Evolutionary conservation across 2,797 vertebrate genomes (phyloP), one percentile per base, ranked within the genome.

Genomic region (Falco novaeseelandiae): DNA sequence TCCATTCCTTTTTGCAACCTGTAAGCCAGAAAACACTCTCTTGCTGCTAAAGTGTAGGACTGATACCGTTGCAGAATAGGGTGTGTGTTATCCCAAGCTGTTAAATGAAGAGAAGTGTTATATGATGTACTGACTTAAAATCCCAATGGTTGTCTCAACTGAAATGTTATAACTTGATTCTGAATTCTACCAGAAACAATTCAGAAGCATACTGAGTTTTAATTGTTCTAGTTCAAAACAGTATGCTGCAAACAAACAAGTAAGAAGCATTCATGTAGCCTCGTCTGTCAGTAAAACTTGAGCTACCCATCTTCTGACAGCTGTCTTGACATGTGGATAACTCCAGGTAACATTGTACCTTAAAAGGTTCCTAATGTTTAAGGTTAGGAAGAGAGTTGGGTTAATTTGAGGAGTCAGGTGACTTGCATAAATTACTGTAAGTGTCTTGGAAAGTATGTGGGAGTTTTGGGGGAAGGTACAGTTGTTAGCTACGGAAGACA

Each of bases 81-180:
- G 38, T 0, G 0, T 27, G 17, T 11, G 1, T 42, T 88, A 40
- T 80, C 26, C 29, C 8, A 11, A 2, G 36, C 29, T 61, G 14
- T 54, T 72, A 54, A 59, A 44, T 51, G 18, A 66, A 44, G 34
- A 80, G 30, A 63, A 59, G 27, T 6, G 2, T 59, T 49, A n/a
- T 9, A 0, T 14, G 3, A 16, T 18, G 22, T 55, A 22, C 19
- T 59, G 30, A 29, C n/a, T 73, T 74, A 27, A 78, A 0, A 72
- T 87, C 36, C 20, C 69, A 46, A 27, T 32, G 34, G 23, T 42
- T 79, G 4, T 74, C 40, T 71, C 11, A 32, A 1, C 58, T 90
- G 58, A 61, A 72, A 6, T 48, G 29, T 42, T 78, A 6, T 2
- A 21, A 18, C 30, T 44, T 48, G 5, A 49, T 80, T 44, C 0